Base-by-base conservation (phyloP, 2,113 vertebrate species). In the Triplophysa siluroides region DNA sequence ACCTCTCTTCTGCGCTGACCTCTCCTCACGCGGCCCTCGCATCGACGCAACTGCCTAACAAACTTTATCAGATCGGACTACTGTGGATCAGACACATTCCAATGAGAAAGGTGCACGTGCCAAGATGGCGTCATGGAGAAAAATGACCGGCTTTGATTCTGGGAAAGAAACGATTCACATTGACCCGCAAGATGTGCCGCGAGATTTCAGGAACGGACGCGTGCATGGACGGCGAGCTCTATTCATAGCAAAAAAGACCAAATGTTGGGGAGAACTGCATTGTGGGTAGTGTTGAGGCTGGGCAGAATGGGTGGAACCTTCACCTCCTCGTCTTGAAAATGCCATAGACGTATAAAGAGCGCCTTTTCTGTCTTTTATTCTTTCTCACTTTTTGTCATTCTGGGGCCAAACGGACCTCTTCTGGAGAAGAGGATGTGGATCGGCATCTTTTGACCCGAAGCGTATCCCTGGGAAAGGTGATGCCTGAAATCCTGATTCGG, bases 61-160 rank as follows among this genome's bases (percentile, higher is more conserved):
- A 80, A 85, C 81, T 84, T 77, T 79, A 79, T 81, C 73, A 52
- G 50, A 52, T 58, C 72, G 66, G 76, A 81, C 80, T 81, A 82
- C 83, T 88, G 83, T 87, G 87, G 84, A 86, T 84, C 78, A 86
- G 82, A 87, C 83, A 88, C 87, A 88, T 88, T 88, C 87, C 87
- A 88, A 84, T 78, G 33, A 83, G 67, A 84, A 86, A 85, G 83
- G 74, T 81, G 52, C 67, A 81, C 56, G 69, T 78, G 81, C 82
- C 69, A 83, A 86, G 85, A 78, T 83, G 83, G 83, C 87, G 87
- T 84, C 86, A 87, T 87, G 82, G 56, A 58, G 29, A 41, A 24
- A 52, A 78, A 64, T 70, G 60, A 60, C 50, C 68, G 70, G 63
- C 82, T 79, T 73, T 38, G 5, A 38, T 38, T 38, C 33, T 38